A percentile compares a stretch with the other conserved stretches of the same genome.
These are phyloP conservation scores for Nothobranchius kuhntae DNA, from an alignment of 2,113 vertebrate genomes.

Conservation along the genomic window DNA sequence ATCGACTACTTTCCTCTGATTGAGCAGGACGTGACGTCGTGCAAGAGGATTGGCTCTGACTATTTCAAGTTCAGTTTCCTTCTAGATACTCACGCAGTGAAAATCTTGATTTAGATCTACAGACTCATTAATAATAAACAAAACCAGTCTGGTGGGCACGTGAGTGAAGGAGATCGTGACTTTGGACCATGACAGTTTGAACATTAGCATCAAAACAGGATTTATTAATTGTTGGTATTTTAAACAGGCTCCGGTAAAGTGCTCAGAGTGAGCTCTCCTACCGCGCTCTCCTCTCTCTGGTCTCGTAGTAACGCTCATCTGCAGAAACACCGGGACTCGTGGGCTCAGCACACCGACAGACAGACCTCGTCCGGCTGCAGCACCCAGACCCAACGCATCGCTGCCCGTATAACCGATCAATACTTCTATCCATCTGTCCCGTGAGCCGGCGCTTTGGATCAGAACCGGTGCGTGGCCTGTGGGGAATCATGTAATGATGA, in stretches of 20 bases:
- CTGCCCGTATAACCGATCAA: conserved; percentile 16
- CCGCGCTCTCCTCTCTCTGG: conserved; percentile 11
- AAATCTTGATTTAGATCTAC: too few species aligned
- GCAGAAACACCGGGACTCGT: conserved; percentile 57
- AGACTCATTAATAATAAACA: too few species aligned
- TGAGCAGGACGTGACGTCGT: conserved; percentile 8
- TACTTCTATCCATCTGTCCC: conserved; percentile 26
- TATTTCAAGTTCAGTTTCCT: too few species aligned
- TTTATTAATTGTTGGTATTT: too few species aligned
- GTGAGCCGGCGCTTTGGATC: conserved; percentile 18
- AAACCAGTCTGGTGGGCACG: too few species aligned
- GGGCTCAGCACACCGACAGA: conserved; percentile 31
- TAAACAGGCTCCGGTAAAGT: background rate
- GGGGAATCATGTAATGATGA: conserved; percentile 50
- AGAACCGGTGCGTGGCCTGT: conserved; percentile 47
- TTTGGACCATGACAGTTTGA: too few species aligned
- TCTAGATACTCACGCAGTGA: too few species aligned
- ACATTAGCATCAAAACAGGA: too few species aligned
- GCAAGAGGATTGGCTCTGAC: background rate
- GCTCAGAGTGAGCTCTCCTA: conserved; percentile 38
- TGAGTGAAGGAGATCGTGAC: too few species aligned
- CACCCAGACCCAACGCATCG: background rate
- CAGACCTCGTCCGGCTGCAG: background rate
- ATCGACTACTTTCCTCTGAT: too few species aligned
- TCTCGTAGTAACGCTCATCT: conserved; percentile 74